These are phyloP conservation scores for Siniperca obscura DNA, from an alignment of 2,797 vertebrate species.

Conservation along the genomic window DNA sequence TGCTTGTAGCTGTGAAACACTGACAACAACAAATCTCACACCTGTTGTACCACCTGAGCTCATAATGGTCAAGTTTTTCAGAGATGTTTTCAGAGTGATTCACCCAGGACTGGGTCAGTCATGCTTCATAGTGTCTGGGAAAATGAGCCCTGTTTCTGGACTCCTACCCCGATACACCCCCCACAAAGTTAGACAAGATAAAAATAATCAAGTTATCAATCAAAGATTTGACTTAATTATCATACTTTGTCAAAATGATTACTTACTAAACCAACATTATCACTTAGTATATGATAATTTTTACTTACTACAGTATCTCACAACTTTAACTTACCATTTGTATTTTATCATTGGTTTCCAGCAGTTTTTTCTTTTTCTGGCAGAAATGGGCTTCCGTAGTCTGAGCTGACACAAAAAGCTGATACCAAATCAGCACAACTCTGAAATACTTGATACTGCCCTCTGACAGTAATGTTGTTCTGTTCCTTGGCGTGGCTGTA, in stretches of 20 bases:
- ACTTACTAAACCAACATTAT: not conserved
- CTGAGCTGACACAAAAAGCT: not conserved
- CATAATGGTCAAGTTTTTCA: not conserved
- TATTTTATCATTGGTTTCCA: not conserved
- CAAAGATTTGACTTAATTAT: too few relatives aligned
- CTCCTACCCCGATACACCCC: too few relatives aligned
- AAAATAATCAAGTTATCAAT: too few relatives aligned
- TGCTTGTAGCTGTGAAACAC: not conserved
- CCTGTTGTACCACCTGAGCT: not conserved
- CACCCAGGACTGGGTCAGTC: not conserved
- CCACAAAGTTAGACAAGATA: too few relatives aligned
- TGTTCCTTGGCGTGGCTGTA: conserved; percentile 59
- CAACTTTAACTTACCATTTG: not conserved
- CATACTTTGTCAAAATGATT: not conserved
- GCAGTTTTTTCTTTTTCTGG: not conserved
- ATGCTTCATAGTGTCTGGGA: not conserved
- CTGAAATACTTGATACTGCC: not conserved
- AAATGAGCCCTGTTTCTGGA: not conserved
- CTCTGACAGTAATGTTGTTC: conserved; percentile 32
- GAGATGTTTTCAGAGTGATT: not conserved
- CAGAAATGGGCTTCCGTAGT: conserved; percentile 6
- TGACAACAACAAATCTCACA: not conserved
- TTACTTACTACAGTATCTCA: not conserved
- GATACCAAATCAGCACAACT: not conserved
- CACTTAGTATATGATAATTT: too few relatives aligned